A percentile compares a stretch with the other conserved stretches of the same genome.
Conservation (phyloP, 1,140 invertebrate genomes). For the Cotesia chilonis region DNA sequence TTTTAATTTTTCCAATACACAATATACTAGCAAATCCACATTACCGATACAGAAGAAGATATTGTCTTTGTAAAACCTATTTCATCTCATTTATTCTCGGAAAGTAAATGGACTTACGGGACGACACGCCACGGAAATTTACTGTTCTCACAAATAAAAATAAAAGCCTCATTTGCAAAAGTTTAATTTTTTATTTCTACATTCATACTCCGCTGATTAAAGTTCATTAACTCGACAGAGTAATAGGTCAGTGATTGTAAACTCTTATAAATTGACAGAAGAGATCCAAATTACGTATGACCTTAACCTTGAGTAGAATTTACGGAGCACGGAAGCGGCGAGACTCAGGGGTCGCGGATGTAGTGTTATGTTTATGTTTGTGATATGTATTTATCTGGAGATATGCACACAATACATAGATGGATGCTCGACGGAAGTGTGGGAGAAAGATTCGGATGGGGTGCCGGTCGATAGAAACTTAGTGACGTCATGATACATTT, state of each 20-base stretch:
- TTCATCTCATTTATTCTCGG: too few relatives aligned
- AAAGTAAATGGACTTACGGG: too few relatives aligned
- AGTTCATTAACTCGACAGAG: neutral
- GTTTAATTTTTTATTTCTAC: too few relatives aligned
- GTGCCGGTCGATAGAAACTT: slow-evolving; percentile 36
- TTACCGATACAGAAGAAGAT: neutral
- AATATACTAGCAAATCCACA: slow-evolving; percentile 5
- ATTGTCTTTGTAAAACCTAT: too few relatives aligned
- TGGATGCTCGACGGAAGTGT: neutral
- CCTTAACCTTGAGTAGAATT: neutral
- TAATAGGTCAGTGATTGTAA: neutral
- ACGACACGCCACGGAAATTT: too few relatives aligned
- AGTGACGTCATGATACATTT: slow-evolving; percentile 37
- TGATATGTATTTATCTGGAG: slow-evolving; percentile 31
- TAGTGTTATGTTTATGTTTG: slow-evolving; percentile 14
- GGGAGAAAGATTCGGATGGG: slow-evolving; percentile 29
- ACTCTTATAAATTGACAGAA: neutral
- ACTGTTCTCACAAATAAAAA: too few relatives aligned
- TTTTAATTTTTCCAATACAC: slow-evolving; percentile 18
- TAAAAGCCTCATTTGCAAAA: too few relatives aligned
- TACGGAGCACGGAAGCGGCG: neutral
- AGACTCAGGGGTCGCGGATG: neutral
- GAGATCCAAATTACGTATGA: neutral
- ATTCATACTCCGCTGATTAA: neutral
- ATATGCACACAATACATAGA: neutral